Conservation (phyloP, 2,113 vertebrate species). For the Otocyon megalotis region DNA sequence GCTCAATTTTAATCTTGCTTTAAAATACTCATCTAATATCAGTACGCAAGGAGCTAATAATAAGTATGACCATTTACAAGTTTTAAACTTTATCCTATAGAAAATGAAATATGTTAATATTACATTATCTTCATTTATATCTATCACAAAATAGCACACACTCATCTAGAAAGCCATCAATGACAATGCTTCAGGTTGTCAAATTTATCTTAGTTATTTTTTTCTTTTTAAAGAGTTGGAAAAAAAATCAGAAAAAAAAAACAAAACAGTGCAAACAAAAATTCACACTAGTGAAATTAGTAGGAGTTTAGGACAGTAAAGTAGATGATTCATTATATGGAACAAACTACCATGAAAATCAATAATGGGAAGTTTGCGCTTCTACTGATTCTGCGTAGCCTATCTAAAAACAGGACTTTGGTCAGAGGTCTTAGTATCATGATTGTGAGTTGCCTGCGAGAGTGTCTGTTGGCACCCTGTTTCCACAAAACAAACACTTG, state of each 20-base stretch:
- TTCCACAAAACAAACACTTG: background rate
- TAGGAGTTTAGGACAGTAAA: background rate
- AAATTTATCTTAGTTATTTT: background rate
- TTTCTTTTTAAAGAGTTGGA: background rate
- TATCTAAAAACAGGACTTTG: background rate
- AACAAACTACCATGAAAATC: background rate
- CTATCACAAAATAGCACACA: background rate
- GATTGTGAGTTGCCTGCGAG: background rate
- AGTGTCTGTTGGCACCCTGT: background rate
- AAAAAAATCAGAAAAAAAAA: background rate
- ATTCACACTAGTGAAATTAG: background rate
- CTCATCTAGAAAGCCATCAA: background rate
- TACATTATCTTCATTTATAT: background rate
- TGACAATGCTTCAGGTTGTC: background rate
- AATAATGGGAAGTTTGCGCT: background rate
- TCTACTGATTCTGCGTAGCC: background rate
- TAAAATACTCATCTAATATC: background rate
- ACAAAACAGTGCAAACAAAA: background rate
- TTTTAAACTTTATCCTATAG: background rate
- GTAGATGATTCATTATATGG: no score
- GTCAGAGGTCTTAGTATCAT: background rate
- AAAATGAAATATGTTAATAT: background rate
- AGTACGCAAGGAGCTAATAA: background rate
- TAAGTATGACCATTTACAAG: background rate
- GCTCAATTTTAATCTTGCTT: background rate